phyloP scores from a whole-genome alignment of 2,888 invertebrate species.

The Megaustenia siamemsis region DNA sequence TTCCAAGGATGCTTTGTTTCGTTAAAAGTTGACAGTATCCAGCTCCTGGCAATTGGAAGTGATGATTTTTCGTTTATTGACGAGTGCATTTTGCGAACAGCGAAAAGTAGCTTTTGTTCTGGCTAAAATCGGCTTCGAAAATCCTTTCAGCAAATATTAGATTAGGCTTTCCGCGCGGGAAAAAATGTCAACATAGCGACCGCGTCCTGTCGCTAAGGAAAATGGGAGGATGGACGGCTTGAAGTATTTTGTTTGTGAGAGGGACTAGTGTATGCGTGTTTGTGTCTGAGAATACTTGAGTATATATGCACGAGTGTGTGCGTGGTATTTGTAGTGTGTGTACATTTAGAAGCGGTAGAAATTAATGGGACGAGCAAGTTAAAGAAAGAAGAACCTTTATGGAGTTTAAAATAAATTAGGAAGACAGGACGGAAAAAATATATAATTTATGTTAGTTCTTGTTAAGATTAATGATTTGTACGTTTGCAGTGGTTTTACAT shows the following conservation, averaged over 20 bases:
- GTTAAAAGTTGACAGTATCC: constrained; percentile 35
- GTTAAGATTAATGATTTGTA: too few species aligned
- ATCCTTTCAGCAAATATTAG: constrained; percentile 51
- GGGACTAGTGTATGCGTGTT: background rate
- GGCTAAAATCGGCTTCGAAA: constrained; percentile 46
- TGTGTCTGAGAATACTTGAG: background rate
- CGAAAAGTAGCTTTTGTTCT: constrained; percentile 49
- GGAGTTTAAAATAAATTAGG: background rate
- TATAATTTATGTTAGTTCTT: too few species aligned
- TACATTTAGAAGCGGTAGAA: background rate
- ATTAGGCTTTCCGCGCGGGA: constrained; percentile 45
- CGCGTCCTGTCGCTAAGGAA: constrained; percentile 35
- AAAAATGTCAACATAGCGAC: constrained; percentile 44
- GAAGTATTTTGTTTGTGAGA: constrained; percentile 30
- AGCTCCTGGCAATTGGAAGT: constrained; percentile 43
- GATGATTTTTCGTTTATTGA: constrained; percentile 49
- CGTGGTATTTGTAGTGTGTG: background rate
- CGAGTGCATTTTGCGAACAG: constrained; percentile 36
- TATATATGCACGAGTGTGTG: background rate
- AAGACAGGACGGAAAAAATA: too few species aligned
- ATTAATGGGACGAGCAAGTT: constrained; percentile 2
- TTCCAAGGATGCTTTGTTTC: constrained; percentile 14
- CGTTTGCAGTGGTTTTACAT: too few species aligned
- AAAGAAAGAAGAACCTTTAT: background rate
- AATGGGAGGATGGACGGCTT: constrained; percentile 29